Evolutionary conservation across 2,113 vertebrate genomes (phyloP).

Genomic region (Patagioenas fasciata): DNA sequence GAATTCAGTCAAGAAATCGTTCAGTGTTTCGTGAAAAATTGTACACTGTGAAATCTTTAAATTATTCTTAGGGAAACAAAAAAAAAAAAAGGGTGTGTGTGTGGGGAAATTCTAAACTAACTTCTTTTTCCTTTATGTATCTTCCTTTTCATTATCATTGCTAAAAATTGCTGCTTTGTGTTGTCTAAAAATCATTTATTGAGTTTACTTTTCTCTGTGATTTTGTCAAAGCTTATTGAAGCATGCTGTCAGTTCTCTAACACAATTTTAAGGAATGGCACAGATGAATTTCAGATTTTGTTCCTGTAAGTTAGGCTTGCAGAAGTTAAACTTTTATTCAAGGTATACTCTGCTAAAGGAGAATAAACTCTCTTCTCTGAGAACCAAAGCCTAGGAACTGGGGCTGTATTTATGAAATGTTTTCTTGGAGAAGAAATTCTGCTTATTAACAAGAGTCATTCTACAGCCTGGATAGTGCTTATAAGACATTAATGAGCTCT

Average conservation of each 20-base stretch:
- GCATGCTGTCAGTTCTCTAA: neutral
- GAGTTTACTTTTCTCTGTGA: neutral
- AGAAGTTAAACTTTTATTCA: neutral
- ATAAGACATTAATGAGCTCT: neutral
- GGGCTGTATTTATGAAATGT: neutral
- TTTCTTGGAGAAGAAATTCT: neutral
- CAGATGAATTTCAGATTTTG: neutral
- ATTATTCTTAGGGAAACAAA: neutral
- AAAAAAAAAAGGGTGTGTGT: rapidly evolving
- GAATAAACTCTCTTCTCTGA: neutral
- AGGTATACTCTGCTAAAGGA: neutral
- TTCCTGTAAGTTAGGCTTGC: neutral
- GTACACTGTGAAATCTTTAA: neutral
- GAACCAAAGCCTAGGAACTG: neutral
- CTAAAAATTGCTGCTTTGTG: neutral
- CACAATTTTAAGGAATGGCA: neutral
- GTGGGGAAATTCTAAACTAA: neutral
- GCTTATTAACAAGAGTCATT: neutral
- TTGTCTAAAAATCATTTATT: neutral
- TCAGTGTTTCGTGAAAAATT: neutral
- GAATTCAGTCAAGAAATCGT: neutral
- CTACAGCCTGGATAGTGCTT: neutral
- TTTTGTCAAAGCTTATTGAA: neutral
- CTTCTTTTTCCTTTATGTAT: neutral
- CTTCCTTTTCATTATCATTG: neutral